Evolutionary conservation across 2,113 vertebrate genomes (phyloP).

Genomic region (Gobio gobio): DNA sequence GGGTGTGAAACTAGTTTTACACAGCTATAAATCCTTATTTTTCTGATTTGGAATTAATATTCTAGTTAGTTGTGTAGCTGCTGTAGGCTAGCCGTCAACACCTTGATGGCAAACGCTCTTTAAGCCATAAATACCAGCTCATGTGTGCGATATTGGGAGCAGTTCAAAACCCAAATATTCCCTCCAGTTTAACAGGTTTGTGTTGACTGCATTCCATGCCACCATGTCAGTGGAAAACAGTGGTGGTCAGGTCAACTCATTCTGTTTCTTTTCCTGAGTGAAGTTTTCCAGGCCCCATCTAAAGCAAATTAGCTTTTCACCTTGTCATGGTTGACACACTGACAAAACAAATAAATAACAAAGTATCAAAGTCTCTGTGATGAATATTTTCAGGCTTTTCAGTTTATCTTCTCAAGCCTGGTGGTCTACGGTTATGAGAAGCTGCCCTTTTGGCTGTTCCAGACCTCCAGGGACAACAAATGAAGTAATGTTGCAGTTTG

Average conservation of each 20-base stretch:
- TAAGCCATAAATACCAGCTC: conserved; percentile 17
- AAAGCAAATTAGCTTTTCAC: conserved; percentile 61
- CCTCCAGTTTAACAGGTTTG: conserved; percentile 43
- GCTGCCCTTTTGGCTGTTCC: conserved; percentile 46
- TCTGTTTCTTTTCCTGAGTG: conserved; percentile 61
- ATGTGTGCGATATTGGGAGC: conserved; percentile 9
- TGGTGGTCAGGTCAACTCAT: conserved; percentile 31
- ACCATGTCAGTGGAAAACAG: conserved; percentile 48
- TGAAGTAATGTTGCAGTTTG: conserved; percentile 59
- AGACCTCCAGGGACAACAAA: conserved; percentile 48
- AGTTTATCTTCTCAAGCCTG: conserved; percentile 78
- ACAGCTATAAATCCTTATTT: not conserved
- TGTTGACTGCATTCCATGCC: conserved; percentile 48
- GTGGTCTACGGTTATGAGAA: conserved; percentile 78
- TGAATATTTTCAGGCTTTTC: conserved; percentile 74
- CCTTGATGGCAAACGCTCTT: not conserved
- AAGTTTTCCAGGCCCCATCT: conserved; percentile 58
- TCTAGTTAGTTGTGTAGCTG: not conserved
- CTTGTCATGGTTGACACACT: conserved; percentile 59
- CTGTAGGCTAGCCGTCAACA: conserved; percentile 4
- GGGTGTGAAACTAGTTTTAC: not conserved
- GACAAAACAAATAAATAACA: conserved; percentile 79
- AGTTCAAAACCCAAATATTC: conserved; percentile 43
- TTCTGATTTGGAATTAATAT: not conserved
- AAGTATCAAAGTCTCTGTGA: conserved; percentile 74